Evolutionary conservation across 2,888 invertebrate species (phyloP), one percentile per base, ranked within the genome.

Genomic region (Neoitamus cyanurus): DNA sequence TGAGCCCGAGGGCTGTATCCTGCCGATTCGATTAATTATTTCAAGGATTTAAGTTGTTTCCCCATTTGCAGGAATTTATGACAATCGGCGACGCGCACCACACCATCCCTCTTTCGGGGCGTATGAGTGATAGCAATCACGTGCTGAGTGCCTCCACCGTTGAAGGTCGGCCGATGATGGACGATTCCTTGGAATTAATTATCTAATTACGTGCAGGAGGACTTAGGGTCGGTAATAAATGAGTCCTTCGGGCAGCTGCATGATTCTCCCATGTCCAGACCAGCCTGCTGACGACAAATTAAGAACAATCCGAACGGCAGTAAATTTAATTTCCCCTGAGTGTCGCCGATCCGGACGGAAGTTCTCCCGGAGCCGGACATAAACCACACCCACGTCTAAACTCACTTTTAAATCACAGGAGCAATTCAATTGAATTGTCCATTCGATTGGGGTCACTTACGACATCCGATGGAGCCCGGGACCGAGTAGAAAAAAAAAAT

Each of bases 361-460:
- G 25, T 69, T 69, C 13, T 70, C 25, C 70, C 34, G 34, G 25
- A 15, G 6, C 15, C 25, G 37, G 37, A 73, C 31, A 73, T 36
- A 73, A 73, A 37, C 73, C 73, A 73, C 37, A 34, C 73, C 37
- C 36, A n/a, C 25, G 9, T 73, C 37, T 37, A 73, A 73, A 73
- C 20, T 73, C 36, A 20, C 37, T 73, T 73, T 70, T 73, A 73
- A 73, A 73, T 73, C 36, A 36, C 73, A 37, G 73, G 3, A 73
- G 36, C 34, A 73, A 37, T 73, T 73, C 73, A 36, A 73, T 73
- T 34, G 73, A 73, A 73, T 73, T 70, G 70, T 70, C 70, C 70
- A 70, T 70, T 70, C 30, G 70, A 70, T 70, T 31, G 70, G 70
- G 70, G 70, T 31, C 70, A 70, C 70, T 70, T 70, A 70, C 70